Conservation (phyloP, 2,113 vertebrate genomes). For the Muntiacus reevesi region DNA sequence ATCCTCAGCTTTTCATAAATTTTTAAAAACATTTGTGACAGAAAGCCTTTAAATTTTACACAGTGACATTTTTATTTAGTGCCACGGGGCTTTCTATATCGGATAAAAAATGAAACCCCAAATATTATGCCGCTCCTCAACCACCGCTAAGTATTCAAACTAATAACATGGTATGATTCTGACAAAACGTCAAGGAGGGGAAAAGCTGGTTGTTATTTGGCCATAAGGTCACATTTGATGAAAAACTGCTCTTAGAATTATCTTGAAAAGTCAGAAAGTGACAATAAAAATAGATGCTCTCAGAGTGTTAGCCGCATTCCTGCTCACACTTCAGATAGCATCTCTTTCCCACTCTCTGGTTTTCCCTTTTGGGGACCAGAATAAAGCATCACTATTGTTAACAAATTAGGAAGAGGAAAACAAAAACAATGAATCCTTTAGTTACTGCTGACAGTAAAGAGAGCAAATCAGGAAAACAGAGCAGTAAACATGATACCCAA, state of each 20-base stretch:
- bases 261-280: conserved; percentile 42
- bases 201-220: conserved; percentile 30
- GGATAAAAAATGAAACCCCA: conserved; percentile 55
- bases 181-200: neutral
- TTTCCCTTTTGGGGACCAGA: neutral
- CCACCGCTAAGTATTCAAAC: conserved; percentile 33
- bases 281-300: neutral
- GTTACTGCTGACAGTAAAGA: neutral
- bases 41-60: conserved; percentile 68
- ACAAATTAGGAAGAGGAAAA: neutral
- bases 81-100: conserved; percentile 50
- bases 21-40: conserved; percentile 66
- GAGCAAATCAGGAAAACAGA: neutral
- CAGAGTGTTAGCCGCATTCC: neutral
- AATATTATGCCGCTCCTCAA: conserved; percentile 39
- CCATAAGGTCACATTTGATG: conserved; percentile 49
- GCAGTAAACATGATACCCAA: neutral
- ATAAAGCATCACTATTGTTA: neutral
- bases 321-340: neutral
- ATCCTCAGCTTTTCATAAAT: conserved; percentile 61
- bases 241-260: conserved; percentile 38
- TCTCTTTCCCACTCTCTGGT: neutral
- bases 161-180: conserved; percentile 49
- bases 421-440: neutral
- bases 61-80: conserved; percentile 72